Percentiles rank a stretch among this genome's conserved stretches.
phyloP scores from a whole-genome alignment of 2,797 vertebrate genomes.

The Champsocephalus gunnari region DNA sequence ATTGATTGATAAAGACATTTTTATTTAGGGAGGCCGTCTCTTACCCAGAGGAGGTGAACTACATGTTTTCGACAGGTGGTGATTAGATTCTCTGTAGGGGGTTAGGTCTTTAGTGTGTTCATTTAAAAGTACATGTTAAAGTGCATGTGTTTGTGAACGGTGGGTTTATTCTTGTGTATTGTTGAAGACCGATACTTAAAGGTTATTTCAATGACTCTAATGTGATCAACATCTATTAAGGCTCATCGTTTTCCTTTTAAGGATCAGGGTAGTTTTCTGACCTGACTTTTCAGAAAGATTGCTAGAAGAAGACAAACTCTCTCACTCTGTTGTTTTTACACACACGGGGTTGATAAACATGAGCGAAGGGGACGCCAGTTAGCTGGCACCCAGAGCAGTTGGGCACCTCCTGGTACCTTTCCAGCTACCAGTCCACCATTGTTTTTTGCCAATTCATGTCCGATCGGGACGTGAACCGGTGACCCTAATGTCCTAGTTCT shows the following conservation, averaged over 20 bases:
- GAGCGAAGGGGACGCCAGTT: too few species aligned
- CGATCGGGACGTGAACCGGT: too few species aligned
- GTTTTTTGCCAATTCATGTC: too few species aligned
- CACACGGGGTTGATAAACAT: too few species aligned
- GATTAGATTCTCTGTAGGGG: slow-evolving; percentile 48
- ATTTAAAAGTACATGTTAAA: background rate
- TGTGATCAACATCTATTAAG: background rate
- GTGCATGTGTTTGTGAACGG: background rate
- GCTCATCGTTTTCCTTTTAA: background rate
- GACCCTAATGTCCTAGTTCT: background rate
- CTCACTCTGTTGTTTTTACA: background rate
- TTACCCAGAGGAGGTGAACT: slow-evolving; percentile 71
- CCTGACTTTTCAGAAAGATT: too few species aligned
- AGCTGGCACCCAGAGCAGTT: too few species aligned
- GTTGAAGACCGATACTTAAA: background rate
- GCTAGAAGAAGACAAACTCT: too few species aligned
- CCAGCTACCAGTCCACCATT: too few species aligned
- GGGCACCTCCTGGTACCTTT: too few species aligned
- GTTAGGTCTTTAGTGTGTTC: slow-evolving; percentile 6
- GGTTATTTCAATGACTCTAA: background rate
- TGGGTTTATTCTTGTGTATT: slow-evolving; percentile 6
- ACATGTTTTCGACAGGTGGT: slow-evolving; percentile 64
- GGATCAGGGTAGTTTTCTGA: too few species aligned
- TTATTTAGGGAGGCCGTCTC: slow-evolving; percentile 73
- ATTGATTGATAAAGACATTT: slow-evolving; percentile 40